A percentile compares a stretch with the other conserved stretches of the same genome.
Evolutionary conservation across 2,888 invertebrate species (phyloP).

Genomic region (Celastrina argiolus): DNA sequence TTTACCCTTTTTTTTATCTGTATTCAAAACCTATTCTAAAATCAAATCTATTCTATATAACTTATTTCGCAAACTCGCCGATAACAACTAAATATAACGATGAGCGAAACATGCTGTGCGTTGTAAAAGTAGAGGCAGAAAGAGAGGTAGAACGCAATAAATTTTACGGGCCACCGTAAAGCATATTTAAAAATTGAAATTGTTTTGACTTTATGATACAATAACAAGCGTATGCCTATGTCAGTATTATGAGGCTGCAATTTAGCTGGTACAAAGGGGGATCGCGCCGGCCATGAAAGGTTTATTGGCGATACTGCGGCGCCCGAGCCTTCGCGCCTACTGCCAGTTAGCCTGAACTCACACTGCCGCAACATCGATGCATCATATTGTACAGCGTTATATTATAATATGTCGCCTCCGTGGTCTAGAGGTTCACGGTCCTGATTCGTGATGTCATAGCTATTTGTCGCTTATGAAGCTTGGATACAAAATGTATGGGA

Average conservation of each 20-base stretch:
- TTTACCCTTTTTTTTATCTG: too few relatives aligned
- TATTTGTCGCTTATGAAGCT: too few relatives aligned
- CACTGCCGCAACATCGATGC: too few relatives aligned
- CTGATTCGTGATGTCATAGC: too few relatives aligned
- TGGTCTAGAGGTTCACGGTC: too few relatives aligned
- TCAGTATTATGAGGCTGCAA: conserved; percentile 25
- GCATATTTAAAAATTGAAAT: conserved; percentile 16
- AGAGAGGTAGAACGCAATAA: conserved; percentile 10
- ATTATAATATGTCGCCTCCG: too few relatives aligned
- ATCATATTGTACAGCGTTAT: too few relatives aligned
- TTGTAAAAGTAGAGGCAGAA: conserved; percentile 20
- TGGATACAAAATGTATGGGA: too few relatives aligned
- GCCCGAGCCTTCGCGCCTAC: conserved; percentile 45
- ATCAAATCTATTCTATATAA: too few relatives aligned
- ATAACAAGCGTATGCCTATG: conserved; percentile 19
- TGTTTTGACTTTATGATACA: conserved; percentile 23
- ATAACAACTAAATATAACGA: not conserved
- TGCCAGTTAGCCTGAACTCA: conserved; percentile 36
- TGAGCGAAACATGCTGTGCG: not conserved
- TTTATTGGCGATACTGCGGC: conserved; percentile 49
- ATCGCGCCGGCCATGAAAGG: conserved; percentile 46
- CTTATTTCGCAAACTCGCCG: not conserved
- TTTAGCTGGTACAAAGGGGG: conserved; percentile 36
- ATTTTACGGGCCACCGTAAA: not conserved
- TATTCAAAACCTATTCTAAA: too few relatives aligned